Percentiles rank a stretch among this genome's conserved stretches.
Evolutionary conservation across 2,113 vertebrate genomes (phyloP).

Genomic region (Tinamus guttatus): DNA sequence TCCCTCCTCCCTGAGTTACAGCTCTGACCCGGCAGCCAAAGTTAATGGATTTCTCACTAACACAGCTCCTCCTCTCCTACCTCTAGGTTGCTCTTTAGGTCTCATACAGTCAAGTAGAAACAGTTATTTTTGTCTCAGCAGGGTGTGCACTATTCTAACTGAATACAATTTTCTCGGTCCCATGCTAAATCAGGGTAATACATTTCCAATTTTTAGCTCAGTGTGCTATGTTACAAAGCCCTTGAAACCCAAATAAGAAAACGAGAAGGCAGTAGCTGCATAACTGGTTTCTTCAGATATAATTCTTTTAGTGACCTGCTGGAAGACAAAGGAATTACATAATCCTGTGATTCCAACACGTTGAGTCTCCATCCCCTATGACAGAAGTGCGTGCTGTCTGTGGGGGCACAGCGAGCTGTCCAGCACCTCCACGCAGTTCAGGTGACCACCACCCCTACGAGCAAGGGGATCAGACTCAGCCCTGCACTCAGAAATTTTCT

Average conservation of each 20-base stretch:
- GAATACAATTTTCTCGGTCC: slow-evolving; percentile 55
- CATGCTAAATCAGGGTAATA: slow-evolving; percentile 54
- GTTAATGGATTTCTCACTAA: background rate
- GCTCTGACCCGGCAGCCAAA: background rate
- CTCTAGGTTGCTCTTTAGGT: background rate
- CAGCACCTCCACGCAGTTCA: background rate
- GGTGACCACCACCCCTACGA: background rate
- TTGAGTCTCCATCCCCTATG: background rate
- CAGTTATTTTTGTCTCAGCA: slow-evolving; percentile 57
- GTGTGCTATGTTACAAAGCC: slow-evolving; percentile 21
- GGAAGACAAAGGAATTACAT: background rate
- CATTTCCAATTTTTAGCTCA: slow-evolving; percentile 63
- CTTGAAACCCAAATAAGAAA: slow-evolving; percentile 33
- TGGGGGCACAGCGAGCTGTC: background rate
- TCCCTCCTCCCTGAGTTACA: background rate
- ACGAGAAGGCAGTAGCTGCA: background rate
- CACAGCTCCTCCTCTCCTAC: background rate
- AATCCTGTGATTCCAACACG: rapidly evolving
- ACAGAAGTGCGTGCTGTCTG: rapidly evolving
- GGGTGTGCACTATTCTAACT: slow-evolving; percentile 34
- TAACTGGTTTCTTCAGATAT: background rate
- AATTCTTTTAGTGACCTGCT: background rate
- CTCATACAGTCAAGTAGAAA: slow-evolving; percentile 32
- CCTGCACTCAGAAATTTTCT: background rate
- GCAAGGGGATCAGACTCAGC: background rate